These are phyloP conservation scores for Ascaphus truei DNA, from an alignment of 2,113 vertebrate genomes.

Conservation along the genomic window DNA sequence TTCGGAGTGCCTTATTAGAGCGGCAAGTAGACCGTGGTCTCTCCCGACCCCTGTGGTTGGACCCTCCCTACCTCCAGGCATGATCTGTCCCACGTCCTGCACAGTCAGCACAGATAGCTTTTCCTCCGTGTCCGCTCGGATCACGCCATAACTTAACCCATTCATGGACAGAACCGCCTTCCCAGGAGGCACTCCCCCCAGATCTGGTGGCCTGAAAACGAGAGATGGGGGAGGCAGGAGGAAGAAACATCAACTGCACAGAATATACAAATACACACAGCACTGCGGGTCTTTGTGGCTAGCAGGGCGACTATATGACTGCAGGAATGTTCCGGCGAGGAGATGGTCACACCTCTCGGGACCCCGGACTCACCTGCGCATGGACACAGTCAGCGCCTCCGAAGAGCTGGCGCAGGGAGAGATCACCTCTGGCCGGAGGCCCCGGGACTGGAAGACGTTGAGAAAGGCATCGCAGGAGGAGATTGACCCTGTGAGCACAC, in stretches of 20 bases:
- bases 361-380: constrained; percentile 88
- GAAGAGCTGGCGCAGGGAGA: constrained; percentile 90
- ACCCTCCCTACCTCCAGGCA: constrained; percentile 92
- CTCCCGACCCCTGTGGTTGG: too few relatives aligned
- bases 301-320: too few relatives aligned
- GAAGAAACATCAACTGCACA: background rate
- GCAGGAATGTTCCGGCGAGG: too few relatives aligned
- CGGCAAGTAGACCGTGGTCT: too few relatives aligned
- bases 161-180: constrained; percentile 92
- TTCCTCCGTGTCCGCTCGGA: constrained; percentile 90
- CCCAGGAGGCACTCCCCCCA: constrained; percentile 83
- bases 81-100: constrained; percentile 92
- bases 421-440: constrained; percentile 89
- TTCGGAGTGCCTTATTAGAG: too few relatives aligned
- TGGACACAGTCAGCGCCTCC: constrained; percentile 88
- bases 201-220: constrained; percentile 77
- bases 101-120: constrained; percentile 91
- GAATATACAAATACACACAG: background rate
- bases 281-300: background rate
- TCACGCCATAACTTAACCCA: constrained; percentile 84
- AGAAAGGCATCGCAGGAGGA: constrained; percentile 96
- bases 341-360: too few relatives aligned
- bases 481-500: constrained; percentile 79
- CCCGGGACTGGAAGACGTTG: constrained; percentile 90
- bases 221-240: background rate